Evolutionary conservation across 1,140 invertebrate genomes (phyloP), one percentile per base, ranked within the genome.

Genomic region (Calephelis nemesis): DNA sequence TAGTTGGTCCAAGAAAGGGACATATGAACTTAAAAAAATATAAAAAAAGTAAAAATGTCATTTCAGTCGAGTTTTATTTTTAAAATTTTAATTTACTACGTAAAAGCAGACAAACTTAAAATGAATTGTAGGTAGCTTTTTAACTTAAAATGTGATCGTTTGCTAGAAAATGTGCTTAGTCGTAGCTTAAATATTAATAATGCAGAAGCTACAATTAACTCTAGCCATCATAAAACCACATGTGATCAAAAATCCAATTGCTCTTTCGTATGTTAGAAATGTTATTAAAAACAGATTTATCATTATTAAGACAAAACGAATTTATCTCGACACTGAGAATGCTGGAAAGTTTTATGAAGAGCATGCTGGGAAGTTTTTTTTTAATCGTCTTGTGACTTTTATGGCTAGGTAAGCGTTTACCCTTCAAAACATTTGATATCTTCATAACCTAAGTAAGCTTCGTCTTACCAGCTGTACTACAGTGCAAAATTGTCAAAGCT

Each of bases 281-380:
- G 84, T 95, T 70, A 96, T 98, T 69, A 89, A 94, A 45, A 95
- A 95, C 82, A 94, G 95, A 72, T 98, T 98, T 80, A 94, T 95
- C 81, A 93, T 98, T 68, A 92, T 98, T 10, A 93, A 93, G 83
- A 95, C 95, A 0, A 96, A 94, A 83, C 89, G 94, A 73, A 91
- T 95, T 60, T 86, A 84, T 47, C 93, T 98, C 68, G 94, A 92
- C 60, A 81, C 77, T 62, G 75, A 95, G 78, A 92, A 95, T 74
- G 97, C 96, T 9, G 93, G 95, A 79, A 84, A 93, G 58, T 98
- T 98, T 91, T 98, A 98, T 84, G 87, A 91, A 40, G 97, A 98
- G 82, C 98, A 98, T 85, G 93, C 94, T 79, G 93, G 94, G 2
- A 97, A 96, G 87, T 98, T 98, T 91, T 98, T 98, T 91, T 98